Evolutionary conservation across 2,113 vertebrate genomes (phyloP).

Genomic region (Lepus americanus): DNA sequence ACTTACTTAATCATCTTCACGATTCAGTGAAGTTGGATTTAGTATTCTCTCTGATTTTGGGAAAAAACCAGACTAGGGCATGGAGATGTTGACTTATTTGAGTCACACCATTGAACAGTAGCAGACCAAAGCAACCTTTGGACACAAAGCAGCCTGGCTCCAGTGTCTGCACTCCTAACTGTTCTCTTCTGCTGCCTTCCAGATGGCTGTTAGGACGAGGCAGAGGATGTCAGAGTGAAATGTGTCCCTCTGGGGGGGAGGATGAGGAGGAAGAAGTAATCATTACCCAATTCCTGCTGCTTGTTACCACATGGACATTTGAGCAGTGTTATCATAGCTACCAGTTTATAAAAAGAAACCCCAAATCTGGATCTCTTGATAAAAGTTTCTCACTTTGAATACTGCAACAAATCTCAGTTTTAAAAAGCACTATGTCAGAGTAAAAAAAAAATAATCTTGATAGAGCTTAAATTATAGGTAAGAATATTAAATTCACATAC

Average conservation of each 20-base stretch:
- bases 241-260: not conserved
- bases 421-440: not conserved
- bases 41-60: slow-evolving; percentile 49
- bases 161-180: not conserved
- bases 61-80: slow-evolving; percentile 32
- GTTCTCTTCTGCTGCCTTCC: not conserved
- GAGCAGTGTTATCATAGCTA: not conserved
- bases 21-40: slow-evolving; percentile 53
- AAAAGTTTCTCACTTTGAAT: slow-evolving; percentile 62
- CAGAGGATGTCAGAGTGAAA: not conserved
- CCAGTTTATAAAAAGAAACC: slow-evolving; percentile 5
- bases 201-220: not conserved
- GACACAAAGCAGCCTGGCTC: not conserved
- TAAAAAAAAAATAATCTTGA: slow-evolving; percentile 44
- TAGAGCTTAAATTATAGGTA: slow-evolving; percentile 31
- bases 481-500: slow-evolving; percentile 43
- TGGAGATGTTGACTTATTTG: slow-evolving; percentile 15
- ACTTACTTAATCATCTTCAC: slow-evolving; percentile 47
- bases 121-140: slow-evolving; percentile 11
- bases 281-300: not conserved
- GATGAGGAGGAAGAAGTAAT: not conserved
- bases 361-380: slow-evolving; percentile 32
- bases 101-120: slow-evolving; percentile 2
- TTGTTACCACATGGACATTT: slow-evolving; percentile 17
- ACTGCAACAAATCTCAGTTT: slow-evolving; percentile 44